Evolutionary conservation across 2,113 vertebrate species (phyloP).

Genomic region (Dinomys branickii): DNA sequence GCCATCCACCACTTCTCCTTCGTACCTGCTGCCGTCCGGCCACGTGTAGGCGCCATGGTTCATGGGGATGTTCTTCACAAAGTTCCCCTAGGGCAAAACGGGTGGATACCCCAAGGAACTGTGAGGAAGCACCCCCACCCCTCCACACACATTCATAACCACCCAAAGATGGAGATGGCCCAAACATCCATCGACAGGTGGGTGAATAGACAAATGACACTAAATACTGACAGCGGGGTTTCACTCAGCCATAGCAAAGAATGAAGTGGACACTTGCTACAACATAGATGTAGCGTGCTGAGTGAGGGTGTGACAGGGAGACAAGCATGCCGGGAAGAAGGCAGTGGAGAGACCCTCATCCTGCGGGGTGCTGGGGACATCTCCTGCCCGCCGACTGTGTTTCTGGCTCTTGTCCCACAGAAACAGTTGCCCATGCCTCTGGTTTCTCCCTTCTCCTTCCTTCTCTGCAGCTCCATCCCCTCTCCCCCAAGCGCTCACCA

Average conservation of each 20-base stretch:
- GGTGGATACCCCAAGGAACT: not conserved
- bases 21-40: conserved; percentile 91
- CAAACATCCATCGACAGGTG: not conserved
- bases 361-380: fast-evolving
- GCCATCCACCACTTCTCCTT: conserved; percentile 88
- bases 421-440: fast-evolving
- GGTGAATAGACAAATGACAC: not conserved
- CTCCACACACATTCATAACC: not conserved
- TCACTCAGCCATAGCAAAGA: not conserved
- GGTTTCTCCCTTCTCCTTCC: not conserved
- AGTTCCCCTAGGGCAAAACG: conserved; percentile 89
- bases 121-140: not conserved
- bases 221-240: not conserved
- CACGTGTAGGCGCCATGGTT: conserved; percentile 90
- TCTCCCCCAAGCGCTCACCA: not conserved
- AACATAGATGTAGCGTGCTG: not conserved
- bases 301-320: not conserved
- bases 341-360: fast-evolving
- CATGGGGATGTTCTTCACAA: conserved; percentile 89
- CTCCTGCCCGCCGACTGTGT: not conserved
- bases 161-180: not conserved
- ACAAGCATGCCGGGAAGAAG: not conserved
- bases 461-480: not conserved
- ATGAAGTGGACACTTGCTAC: not conserved
- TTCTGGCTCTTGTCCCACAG: not conserved